Evolutionary conservation across 2,888 invertebrate genomes (phyloP).

Genomic region (Thyatira batis): DNA sequence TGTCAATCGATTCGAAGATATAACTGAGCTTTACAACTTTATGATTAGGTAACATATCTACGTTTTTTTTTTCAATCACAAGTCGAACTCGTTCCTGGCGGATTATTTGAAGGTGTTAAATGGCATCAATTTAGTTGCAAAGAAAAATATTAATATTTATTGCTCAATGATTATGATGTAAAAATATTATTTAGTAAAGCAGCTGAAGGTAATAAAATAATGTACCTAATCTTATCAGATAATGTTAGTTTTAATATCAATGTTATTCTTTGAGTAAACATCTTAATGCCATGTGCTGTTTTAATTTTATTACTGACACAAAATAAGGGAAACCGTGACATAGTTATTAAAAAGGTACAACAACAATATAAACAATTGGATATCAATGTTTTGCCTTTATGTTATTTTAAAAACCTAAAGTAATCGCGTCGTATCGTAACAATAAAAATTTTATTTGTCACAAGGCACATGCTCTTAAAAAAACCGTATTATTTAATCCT

Average conservation of each 20-base stretch:
- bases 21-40: too few species aligned
- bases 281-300: background rate
- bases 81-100: too few species aligned
- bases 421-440: constrained; percentile 58
- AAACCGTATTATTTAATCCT: constrained; percentile 78
- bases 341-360: constrained; percentile 55
- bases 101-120: too few species aligned
- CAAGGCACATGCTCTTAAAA: constrained; percentile 59
- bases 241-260: background rate
- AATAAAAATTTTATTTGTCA: constrained; percentile 69
- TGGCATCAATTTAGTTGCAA: too few species aligned
- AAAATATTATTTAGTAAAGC: too few species aligned
- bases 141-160: too few species aligned
- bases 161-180: too few species aligned
- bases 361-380: constrained; percentile 59
- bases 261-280: background rate
- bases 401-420: constrained; percentile 56
- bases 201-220: background rate
- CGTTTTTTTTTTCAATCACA: too few species aligned
- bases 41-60: too few species aligned
- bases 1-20: too few species aligned
- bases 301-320: constrained; percentile 20
- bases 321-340: constrained; percentile 42
- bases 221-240: background rate
- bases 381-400: constrained; percentile 51